Base-by-base conservation (phyloP, 2,113 vertebrate species). In the Centropus unirufus region DNA sequence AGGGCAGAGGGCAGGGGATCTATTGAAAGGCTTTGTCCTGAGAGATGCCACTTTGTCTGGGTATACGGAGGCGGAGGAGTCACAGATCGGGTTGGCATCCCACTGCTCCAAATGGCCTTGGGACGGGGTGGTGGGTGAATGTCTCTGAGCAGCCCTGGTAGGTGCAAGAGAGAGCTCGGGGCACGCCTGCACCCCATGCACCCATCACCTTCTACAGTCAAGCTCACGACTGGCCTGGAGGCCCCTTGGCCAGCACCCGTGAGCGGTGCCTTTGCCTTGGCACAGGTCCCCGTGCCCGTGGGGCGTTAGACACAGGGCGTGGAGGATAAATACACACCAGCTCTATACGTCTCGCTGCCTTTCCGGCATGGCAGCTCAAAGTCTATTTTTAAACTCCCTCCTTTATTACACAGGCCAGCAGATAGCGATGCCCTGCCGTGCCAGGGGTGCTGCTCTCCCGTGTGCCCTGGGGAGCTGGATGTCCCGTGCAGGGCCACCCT, bases 11-110 rank as follows among this genome's bases (percentile, higher is more conserved):
- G 97, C 97, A 98, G 95, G 92, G 89, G 68, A 96, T 78, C 96
- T 96, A 75, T 91, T 98, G 95, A 97, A 98, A 96, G 89, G 95
- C 96, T 97, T 96, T 97, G 97, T 93, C 94, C 95, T 88, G 90
- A 90, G 93, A 96, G 97, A 96, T 98, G 98, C 97, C 98, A 97
- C 87, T 96, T 97, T 97, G 98, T 98, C 98, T 98, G 97, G 93
- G 96, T 80, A 83, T 40, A 84, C 0, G 3, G 75, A 87, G 77
- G 68, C 0, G 81, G 87, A 79, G 95, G 36, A 81, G 83, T 36
- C 3, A 3, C 69, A 34, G 51, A 80, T 47, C 1, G 21, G 61
- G 54, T 21, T 4, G 2, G 72, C 11, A 30, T 39, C 36, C 59
- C 29, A 14, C 52, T 54, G 59, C 12, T 75, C 55, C 13, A 14